Base-by-base conservation (phyloP, 2,113 vertebrate species). In the Myanophis thanlyinensis region DNA sequence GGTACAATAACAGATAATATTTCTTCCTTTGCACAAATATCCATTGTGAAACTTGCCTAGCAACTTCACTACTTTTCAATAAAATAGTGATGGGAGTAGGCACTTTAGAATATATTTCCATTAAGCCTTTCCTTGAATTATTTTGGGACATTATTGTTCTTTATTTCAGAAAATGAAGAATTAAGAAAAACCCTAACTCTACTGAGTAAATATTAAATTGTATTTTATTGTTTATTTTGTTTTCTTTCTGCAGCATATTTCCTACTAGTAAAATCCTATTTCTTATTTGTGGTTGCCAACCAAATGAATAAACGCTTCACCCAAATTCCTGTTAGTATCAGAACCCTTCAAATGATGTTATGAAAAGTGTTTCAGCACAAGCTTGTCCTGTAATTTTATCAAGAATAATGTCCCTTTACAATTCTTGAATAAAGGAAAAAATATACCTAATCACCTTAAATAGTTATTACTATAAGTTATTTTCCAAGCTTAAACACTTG, bases 71-170 rank as follows among this genome's bases (percentile, higher is more conserved):
- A 80, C 35, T 40, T 80, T 80, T 80, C n/a, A 80, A 5, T 80
- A 80, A 80, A 35, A 15, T 67, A 73, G 62, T 73, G 13, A 73
- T 80, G 18, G 18, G 35, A 40, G 15, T 73, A 73, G 40, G 35
- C 35, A 80, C n/a, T 80, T 40, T 40, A 80, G n/a, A 80, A 40
- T 53, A n/a, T 10, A 52, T 93, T 0, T 0, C 25, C 40, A 1
- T 35, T 3, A 92, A 52, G 22, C 4, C 3, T 54, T 86, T 1
- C 44, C 80, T 67, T 35, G 59, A 56, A 44, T 6, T 40, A 22
- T 47, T 90, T 67, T 52, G 12, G 53, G n/a, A 51, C 48, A 90
- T 73, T 0, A 1, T 86, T 30, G 30, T 40, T 91, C 67, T 30
- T 35, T 88, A 44, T 85, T 92, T 52, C 53, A 67, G 53, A 40